Evolutionary conservation across 2,888 invertebrate genomes (phyloP).

Genomic region (Melinopterus prodromus): DNA sequence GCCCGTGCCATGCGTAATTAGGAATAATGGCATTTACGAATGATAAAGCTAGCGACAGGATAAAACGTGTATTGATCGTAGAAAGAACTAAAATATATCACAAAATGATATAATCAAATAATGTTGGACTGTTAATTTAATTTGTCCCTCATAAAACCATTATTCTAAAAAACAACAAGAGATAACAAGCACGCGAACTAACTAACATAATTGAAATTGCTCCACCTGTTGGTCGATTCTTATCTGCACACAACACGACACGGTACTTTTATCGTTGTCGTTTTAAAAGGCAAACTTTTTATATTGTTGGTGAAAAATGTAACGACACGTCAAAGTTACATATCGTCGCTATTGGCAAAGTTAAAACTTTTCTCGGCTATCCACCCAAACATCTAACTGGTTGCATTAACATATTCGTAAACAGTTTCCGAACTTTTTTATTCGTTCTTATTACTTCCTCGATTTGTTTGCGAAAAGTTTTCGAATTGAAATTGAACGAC

Average conservation of each 20-base stretch:
- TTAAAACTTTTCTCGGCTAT: neutral
- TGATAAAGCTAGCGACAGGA: too few species aligned
- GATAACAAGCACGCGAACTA: neutral
- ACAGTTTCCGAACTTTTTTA: neutral
- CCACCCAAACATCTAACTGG: neutral
- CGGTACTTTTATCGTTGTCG: neutral
- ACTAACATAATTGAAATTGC: neutral
- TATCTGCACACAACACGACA: neutral
- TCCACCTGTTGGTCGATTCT: slow-evolving; percentile 4
- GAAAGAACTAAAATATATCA: neutral
- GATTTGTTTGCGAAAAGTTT: neutral
- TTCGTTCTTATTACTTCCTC: neutral
- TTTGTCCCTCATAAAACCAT: neutral
- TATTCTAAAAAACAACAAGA: neutral
- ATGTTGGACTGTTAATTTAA: neutral
- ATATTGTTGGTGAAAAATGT: neutral
- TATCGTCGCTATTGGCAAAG: neutral
- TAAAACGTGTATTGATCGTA: too few species aligned
- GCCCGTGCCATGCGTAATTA: too few species aligned
- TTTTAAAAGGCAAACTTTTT: neutral
- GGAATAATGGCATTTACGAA: too few species aligned
- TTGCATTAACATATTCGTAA: slow-evolving; percentile 4
- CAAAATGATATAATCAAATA: neutral
- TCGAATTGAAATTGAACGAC: neutral
- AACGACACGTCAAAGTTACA: neutral